These are phyloP conservation scores for Phasia obesa DNA, from an alignment of 2,888 invertebrate species.

Conservation along the genomic window DNA sequence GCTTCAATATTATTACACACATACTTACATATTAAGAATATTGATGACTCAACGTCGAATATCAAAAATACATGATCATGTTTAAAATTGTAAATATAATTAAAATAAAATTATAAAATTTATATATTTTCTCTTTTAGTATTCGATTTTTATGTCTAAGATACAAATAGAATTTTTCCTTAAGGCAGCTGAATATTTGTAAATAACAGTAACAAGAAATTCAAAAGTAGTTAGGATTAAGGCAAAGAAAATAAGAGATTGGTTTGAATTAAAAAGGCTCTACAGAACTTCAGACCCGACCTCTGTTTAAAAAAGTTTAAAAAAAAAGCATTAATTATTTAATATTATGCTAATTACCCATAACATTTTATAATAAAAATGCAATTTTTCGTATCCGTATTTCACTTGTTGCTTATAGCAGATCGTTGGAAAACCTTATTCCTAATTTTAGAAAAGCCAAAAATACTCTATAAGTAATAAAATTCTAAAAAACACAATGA, in stretches of 20 bases:
- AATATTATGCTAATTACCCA: too few species aligned
- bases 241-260: not conserved
- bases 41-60: conserved; percentile 56
- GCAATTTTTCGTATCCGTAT: too few species aligned
- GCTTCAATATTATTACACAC: not conserved
- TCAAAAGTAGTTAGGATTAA: not conserved
- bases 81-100: conserved; percentile 46
- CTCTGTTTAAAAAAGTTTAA: too few species aligned
- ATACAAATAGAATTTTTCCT: conserved; percentile 8
- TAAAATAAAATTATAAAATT: conserved; percentile 12
- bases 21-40: conserved; percentile 16
- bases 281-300: not conserved
- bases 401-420: too few species aligned
- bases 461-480: too few species aligned
- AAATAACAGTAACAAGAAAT: conserved; percentile 33
- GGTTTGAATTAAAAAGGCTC: not conserved
- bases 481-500: too few species aligned
- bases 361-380: too few species aligned
- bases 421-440: too few species aligned
- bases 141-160: conserved; percentile 8
- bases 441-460: too few species aligned
- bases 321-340: too few species aligned
- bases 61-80: conserved; percentile 69
- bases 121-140: conserved; percentile 7
- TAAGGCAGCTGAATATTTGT: conserved; percentile 64